Conservation (phyloP, 2,888 invertebrate genomes). For the Phorcus lineatus region DNA sequence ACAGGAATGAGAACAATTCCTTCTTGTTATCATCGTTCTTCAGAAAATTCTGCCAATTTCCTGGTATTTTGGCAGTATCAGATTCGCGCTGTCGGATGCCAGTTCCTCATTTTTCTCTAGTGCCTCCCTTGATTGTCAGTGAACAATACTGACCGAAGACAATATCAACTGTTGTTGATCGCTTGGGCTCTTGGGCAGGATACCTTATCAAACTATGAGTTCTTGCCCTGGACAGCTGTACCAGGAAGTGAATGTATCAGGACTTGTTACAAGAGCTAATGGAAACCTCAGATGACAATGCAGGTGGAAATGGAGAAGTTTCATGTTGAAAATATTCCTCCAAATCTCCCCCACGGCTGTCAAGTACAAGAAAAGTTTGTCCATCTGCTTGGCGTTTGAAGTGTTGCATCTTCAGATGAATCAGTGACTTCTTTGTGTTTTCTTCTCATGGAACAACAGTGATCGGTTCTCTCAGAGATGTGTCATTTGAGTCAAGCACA, state of each 20-base stretch:
- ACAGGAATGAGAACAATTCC: not conserved
- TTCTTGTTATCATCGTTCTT: not conserved
- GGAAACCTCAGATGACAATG: conserved; percentile 24
- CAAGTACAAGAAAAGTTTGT: too few relatives aligned
- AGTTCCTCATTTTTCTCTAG: not conserved
- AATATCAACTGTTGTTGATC: not conserved
- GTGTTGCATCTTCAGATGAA: too few relatives aligned
- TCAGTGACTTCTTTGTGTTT: too few relatives aligned
- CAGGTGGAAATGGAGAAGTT: conserved; percentile 34
- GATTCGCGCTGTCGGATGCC: not conserved
- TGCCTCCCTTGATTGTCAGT: not conserved
- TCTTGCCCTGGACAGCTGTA: too few relatives aligned
- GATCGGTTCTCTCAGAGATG: too few relatives aligned
- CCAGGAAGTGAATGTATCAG: too few relatives aligned
- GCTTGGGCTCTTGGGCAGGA: not conserved
- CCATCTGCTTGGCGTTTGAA: too few relatives aligned
- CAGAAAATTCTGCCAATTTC: conserved; percentile 8
- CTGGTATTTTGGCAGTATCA: conserved; percentile 6
- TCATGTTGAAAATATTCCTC: conserved; percentile 27
- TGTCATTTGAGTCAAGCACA: too few relatives aligned
- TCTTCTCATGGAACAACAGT: too few relatives aligned
- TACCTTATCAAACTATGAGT: too few relatives aligned
- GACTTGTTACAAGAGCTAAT: not conserved
- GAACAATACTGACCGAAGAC: not conserved
- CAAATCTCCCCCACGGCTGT: too few relatives aligned